phyloP scores from a whole-genome alignment of 1,140 invertebrate genomes.

The Cheumatopsyche charites region DNA sequence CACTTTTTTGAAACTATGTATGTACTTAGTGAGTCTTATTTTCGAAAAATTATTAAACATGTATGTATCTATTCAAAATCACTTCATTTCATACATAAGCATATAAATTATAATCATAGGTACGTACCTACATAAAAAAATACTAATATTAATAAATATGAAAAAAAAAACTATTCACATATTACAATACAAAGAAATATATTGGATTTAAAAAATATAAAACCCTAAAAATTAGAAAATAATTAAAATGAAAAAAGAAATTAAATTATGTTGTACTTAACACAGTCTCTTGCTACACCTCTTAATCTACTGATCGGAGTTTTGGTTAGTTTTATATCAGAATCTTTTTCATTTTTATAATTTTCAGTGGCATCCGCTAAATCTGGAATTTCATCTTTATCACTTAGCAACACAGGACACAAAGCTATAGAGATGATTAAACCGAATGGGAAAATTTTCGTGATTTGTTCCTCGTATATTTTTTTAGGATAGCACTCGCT shows the following conservation, averaged over 20 bases:
- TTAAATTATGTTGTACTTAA: slow-evolving; percentile 39
- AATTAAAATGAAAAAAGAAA: background rate
- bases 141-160: no score
- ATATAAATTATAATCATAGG: no score
- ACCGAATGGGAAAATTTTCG: slow-evolving; percentile 32
- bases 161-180: no score
- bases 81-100: no score
- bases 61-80: no score
- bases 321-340: slow-evolving; percentile 32
- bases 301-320: slow-evolving; percentile 3
- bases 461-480: slow-evolving; percentile 32
- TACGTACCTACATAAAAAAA: no score
- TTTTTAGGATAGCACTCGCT: slow-evolving; percentile 25
- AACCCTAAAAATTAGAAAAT: no score
- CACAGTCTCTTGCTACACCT: slow-evolving; percentile 35
- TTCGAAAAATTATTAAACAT: no score
- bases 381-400: slow-evolving; percentile 37
- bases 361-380: slow-evolving; percentile 21
- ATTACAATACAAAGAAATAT: no score
- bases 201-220: no score
- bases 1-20: no score
- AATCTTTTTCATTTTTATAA: slow-evolving; percentile 24
- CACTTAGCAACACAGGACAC: slow-evolving; percentile 35
- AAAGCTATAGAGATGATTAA: slow-evolving; percentile 38
- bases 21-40: no score